Conservation (phyloP, 2,113 vertebrate genomes). For the Laterallus jamaicensis region DNA sequence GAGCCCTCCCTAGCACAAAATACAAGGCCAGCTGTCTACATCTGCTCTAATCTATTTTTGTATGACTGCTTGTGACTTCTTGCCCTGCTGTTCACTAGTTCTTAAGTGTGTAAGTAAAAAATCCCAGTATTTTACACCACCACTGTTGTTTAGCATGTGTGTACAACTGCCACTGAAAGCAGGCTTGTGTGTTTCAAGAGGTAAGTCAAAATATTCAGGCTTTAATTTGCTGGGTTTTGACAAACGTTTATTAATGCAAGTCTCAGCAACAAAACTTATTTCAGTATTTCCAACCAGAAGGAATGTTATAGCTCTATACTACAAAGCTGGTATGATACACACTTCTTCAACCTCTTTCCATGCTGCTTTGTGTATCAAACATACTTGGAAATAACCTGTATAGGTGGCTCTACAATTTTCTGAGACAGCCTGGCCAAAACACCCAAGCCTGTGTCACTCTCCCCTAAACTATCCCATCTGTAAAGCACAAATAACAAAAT, state of each 20-base stretch:
- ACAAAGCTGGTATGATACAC: constrained; percentile 8
- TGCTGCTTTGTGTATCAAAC: background rate
- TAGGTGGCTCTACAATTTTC: background rate
- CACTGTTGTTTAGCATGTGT: background rate
- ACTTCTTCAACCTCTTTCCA: background rate
- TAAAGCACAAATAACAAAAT: constrained; percentile 61
- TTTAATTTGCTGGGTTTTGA: constrained; percentile 19
- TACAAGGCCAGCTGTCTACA: background rate
- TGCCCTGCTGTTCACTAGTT: background rate
- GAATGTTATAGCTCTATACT: constrained; percentile 15
- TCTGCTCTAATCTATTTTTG: background rate
- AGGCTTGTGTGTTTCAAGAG: background rate
- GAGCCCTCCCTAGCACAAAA: background rate
- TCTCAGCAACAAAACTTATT: constrained; percentile 29
- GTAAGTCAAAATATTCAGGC: constrained; percentile 17
- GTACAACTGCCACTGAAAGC: background rate
- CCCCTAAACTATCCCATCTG: background rate
- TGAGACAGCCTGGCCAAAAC: background rate
- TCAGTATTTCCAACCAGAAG: constrained; percentile 29
- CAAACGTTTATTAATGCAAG: constrained; percentile 45
- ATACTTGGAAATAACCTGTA: background rate
- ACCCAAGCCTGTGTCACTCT: background rate
- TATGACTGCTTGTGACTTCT: background rate
- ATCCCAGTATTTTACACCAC: background rate
- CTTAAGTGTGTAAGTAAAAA: background rate